Conservation (phyloP, 2,797 vertebrate genomes). For the Acanthiza pusilla region DNA sequence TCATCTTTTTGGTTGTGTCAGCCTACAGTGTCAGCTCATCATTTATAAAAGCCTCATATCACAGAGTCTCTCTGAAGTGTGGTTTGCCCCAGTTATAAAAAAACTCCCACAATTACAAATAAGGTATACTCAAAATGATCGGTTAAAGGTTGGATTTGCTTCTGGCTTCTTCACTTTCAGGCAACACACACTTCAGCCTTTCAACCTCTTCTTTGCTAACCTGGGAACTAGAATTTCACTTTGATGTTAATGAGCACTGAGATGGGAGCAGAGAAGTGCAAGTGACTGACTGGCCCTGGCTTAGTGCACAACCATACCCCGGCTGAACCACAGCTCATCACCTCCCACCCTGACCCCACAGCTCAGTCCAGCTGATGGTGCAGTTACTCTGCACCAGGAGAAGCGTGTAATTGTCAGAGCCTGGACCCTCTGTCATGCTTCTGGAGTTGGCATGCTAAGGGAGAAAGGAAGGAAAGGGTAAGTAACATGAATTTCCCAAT, state of each 20-base stretch:
- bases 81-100: background rate
- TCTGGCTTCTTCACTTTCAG: background rate
- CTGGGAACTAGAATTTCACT: background rate
- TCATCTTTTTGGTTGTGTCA: background rate
- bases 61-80: background rate
- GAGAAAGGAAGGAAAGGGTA: background rate
- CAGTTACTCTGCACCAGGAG: background rate
- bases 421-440: background rate
- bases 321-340: background rate
- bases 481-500: background rate
- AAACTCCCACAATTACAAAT: background rate
- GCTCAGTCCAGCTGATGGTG: background rate
- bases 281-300: background rate
- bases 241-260: background rate
- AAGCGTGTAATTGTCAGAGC: background rate
- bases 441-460: background rate
- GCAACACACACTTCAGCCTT: background rate
- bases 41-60: background rate
- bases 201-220: background rate
- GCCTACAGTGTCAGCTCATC: background rate
- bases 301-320: background rate
- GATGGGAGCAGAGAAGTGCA: background rate
- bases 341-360: accelerated
- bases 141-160: background rate
- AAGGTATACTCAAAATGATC: background rate